A percentile compares a stretch with the other conserved stretches of the same genome.
Conservation (phyloP, 2,888 invertebrate genomes). For the Lottia gigantea region DNA sequence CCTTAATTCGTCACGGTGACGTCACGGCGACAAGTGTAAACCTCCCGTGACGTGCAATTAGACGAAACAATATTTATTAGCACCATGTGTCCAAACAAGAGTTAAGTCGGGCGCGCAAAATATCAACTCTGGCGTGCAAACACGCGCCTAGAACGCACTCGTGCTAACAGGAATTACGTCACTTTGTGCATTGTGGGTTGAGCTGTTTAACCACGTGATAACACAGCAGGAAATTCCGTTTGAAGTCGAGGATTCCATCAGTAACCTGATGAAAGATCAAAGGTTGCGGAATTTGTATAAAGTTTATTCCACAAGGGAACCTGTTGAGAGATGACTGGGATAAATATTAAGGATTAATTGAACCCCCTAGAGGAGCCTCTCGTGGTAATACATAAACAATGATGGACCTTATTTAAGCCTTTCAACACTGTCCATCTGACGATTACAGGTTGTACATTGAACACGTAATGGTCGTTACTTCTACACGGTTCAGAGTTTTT, state of each 20-base stretch:
- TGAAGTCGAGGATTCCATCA: background rate
- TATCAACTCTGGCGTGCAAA: background rate
- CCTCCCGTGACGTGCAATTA: constrained; percentile 7
- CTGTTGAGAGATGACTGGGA: background rate
- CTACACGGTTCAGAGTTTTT: too few species aligned
- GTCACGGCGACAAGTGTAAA: constrained; percentile 2
- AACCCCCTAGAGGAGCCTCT: background rate
- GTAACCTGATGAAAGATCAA: background rate
- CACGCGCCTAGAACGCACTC: constrained; percentile 1
- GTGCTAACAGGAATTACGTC: background rate
- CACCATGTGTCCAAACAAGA: constrained; percentile 1
- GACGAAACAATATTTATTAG: constrained; percentile 8
- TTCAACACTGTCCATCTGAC: too few species aligned
- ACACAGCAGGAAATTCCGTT: background rate
- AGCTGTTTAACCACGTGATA: constrained; percentile 1
- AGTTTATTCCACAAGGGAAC: background rate
- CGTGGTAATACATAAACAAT: too few species aligned
- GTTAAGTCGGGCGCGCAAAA: background rate
- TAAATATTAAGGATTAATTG: background rate
- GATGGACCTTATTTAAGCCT: too few species aligned
- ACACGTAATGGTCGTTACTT: background rate
- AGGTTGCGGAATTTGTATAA: background rate
- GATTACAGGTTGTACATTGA: too few species aligned
- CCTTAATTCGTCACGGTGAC: background rate
- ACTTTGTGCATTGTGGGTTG: background rate